Conservation (phyloP, 2,113 vertebrate species). For the Epinephelus fuscoguttatus region DNA sequence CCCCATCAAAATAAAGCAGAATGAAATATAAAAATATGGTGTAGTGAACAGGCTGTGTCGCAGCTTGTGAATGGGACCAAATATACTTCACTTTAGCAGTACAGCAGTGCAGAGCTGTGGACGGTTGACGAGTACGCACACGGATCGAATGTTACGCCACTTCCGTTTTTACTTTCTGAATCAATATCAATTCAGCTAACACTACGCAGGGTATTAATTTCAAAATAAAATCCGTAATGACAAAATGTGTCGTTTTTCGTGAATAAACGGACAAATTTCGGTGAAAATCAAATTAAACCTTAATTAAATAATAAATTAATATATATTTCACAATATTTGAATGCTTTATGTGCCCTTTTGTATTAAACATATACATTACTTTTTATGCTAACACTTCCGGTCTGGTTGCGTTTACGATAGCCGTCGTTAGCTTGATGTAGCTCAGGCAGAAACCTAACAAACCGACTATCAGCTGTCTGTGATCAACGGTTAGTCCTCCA, state of each 20-base stretch:
- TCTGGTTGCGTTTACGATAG: rapidly evolving
- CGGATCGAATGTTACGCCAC: not conserved
- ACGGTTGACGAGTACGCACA: not conserved
- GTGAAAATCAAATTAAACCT: not conserved
- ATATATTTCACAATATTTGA: too few species aligned
- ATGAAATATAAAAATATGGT: too few species aligned
- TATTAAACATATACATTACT: rapidly evolving
- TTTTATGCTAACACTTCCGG: constrained; percentile 2
- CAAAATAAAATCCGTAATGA: constrained; percentile 7
- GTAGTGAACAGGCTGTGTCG: too few species aligned
- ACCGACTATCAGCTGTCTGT: too few species aligned
- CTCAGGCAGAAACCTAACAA: not conserved
- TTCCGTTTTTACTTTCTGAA: not conserved
- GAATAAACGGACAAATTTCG: rapidly evolving
- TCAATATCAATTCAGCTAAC: not conserved
- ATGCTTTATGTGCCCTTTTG: not conserved
- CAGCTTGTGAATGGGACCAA: too few species aligned
- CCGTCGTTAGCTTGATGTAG: not conserved
- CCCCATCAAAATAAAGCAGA: too few species aligned
- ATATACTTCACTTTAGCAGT: too few species aligned
- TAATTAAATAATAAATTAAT: too few species aligned
- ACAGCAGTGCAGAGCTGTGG: too few species aligned
- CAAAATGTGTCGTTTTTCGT: not conserved
- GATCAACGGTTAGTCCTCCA: not conserved
- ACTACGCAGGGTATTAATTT: not conserved